These are phyloP conservation scores for Tetropium fuscum DNA, from an alignment of 2,888 invertebrate species.

Conservation along the genomic window DNA sequence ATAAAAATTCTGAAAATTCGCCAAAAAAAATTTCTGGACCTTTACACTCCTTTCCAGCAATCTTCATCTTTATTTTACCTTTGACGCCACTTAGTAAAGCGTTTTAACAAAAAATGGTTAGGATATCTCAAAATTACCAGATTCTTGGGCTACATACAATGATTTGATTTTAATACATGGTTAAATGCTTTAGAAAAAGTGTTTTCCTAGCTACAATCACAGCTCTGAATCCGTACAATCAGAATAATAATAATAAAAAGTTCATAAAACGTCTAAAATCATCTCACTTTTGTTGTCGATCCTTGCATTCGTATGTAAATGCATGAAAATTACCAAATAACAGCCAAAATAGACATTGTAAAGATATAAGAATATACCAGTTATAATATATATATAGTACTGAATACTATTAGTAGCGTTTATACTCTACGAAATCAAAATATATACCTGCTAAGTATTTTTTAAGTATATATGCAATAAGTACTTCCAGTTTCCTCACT, in stretches of 20 bases:
- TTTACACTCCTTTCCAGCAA: no score
- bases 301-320: conserved; percentile 64
- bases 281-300: conserved; percentile 68
- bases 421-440: conserved; percentile 41
- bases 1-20: no score
- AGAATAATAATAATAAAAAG: conserved; percentile 56
- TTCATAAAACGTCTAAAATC: conserved; percentile 64
- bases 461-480: conserved; percentile 33
- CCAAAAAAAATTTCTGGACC: no score
- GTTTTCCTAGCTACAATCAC: conserved; percentile 63
- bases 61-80: no score
- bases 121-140: no score
- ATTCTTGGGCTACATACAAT: no score
- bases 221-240: conserved; percentile 61
- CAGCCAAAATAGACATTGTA: conserved; percentile 64
- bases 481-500: conserved; percentile 40
- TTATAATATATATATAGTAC: conserved; percentile 35
- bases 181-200: conserved; percentile 49
- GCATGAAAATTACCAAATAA: conserved; percentile 64
- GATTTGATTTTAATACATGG: no score
- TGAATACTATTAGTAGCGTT: conserved; percentile 35
- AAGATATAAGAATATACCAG: conserved; percentile 52
- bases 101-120: no score
- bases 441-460: conserved; percentile 32
- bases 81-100: no score